phyloP scores from a whole-genome alignment of 2,888 invertebrate species.

The Pyralis farinalis region DNA sequence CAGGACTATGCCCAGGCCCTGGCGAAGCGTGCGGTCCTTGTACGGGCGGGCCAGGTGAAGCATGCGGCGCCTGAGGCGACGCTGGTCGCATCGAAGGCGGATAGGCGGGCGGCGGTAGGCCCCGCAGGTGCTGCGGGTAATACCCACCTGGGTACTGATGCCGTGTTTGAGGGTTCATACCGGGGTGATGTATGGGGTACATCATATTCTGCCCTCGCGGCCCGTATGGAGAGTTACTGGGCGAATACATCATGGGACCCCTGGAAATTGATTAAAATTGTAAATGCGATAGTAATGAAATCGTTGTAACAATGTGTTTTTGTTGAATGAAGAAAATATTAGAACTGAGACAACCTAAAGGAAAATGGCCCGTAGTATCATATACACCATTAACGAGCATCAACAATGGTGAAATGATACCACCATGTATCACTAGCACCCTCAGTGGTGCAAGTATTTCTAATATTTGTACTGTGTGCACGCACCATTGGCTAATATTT shows the following conservation, averaged over 20 bases:
- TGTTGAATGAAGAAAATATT: too few relatives aligned
- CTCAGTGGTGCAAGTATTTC: too few relatives aligned
- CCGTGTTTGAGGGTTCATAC: conserved; percentile 19
- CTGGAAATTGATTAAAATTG: too few relatives aligned
- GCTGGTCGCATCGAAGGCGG: conserved; percentile 15
- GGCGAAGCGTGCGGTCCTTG: conserved; percentile 9
- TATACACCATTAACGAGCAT: too few relatives aligned
- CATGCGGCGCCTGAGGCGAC: conserved; percentile 11
- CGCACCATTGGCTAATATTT: too few relatives aligned
- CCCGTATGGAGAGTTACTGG: conserved; percentile 44
- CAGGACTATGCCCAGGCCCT: conserved; percentile 10
- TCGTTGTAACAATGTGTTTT: too few relatives aligned
- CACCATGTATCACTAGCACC: too few relatives aligned
- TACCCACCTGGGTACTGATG: conserved; percentile 44
- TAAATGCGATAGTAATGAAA: too few relatives aligned
- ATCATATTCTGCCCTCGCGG: conserved; percentile 44
- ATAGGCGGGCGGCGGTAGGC: conserved; percentile 48
- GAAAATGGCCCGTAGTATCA: too few relatives aligned
- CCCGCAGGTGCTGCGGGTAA: conserved; percentile 32
- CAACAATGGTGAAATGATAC: too few relatives aligned
- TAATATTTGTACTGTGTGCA: too few relatives aligned
- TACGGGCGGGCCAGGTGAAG: conserved; percentile 7
- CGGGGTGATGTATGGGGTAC: conserved; percentile 35
- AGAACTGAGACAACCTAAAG: too few relatives aligned
- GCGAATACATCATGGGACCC: conserved; percentile 64